Evolutionary conservation across 2,797 vertebrate genomes (phyloP).

Genomic region (Sebastes iracundus): DNA sequence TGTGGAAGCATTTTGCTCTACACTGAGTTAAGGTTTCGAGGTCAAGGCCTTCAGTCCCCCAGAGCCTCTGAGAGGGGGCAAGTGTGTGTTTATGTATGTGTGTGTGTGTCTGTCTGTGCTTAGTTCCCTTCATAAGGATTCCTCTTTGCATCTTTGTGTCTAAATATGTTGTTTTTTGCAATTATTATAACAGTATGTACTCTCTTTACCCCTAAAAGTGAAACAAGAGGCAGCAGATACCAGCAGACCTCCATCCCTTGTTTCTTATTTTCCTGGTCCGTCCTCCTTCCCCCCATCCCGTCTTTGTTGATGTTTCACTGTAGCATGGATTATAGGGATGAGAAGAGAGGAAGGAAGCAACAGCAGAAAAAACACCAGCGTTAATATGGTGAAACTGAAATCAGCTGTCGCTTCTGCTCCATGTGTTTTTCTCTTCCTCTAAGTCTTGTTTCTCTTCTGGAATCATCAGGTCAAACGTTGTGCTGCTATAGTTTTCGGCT

Average conservation of each 20-base stretch:
- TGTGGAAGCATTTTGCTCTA: constrained; percentile 68
- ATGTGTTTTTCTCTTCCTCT: not conserved
- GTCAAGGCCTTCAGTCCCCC: constrained; percentile 50
- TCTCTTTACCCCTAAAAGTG: not conserved
- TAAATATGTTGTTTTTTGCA: not conserved
- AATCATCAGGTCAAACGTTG: not conserved
- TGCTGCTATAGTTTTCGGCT: not conserved
- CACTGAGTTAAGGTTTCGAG: constrained; percentile 37
- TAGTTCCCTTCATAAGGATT: not conserved
- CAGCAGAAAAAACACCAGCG: constrained; percentile 9
- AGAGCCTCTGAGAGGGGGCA: constrained; percentile 25
- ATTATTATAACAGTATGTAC: not conserved
- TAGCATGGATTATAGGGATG: constrained; percentile 9
- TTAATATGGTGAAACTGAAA: constrained; percentile 37
- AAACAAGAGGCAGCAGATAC: not conserved
- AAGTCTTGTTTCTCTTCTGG: not conserved
- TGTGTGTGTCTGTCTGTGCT: not conserved
- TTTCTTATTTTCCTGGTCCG: not conserved
- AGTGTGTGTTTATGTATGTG: constrained; percentile 12
- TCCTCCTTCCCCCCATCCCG: not conserved
- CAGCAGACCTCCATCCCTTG: not conserved
- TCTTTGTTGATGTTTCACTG: constrained; percentile 21
- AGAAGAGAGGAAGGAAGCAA: constrained; percentile 19
- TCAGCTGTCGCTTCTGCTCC: constrained; percentile 13
- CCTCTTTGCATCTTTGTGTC: not conserved